Evolutionary conservation across 1,140 invertebrate species (phyloP).

Genomic region (Calosoma granatense): DNA sequence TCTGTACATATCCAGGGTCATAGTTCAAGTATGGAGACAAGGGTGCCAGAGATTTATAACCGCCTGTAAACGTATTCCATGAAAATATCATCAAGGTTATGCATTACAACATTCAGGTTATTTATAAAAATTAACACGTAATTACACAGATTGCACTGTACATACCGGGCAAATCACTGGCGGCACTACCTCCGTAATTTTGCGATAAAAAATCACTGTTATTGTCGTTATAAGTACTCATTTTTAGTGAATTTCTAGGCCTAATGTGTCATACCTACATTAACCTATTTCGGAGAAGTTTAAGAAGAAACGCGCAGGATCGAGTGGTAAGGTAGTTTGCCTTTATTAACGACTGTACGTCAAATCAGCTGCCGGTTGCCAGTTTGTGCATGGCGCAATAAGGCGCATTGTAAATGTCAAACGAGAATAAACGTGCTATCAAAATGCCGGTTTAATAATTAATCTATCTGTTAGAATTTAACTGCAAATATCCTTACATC

Average conservation of each 20-base stretch:
- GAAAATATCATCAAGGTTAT: neutral
- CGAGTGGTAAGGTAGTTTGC: too few species aligned
- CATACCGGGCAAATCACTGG: constrained; percentile 19
- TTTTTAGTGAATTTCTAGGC: neutral
- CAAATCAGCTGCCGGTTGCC: too few species aligned
- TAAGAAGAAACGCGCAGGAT: too few species aligned
- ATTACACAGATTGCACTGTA: constrained; percentile 13
- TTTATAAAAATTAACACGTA: constrained; percentile 12
- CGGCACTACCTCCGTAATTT: constrained; percentile 16
- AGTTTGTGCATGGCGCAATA: too few species aligned
- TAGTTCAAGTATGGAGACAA: constrained; percentile 89
- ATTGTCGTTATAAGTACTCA: constrained; percentile 17
- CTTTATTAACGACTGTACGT: too few species aligned
- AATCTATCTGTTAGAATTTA: too few species aligned
- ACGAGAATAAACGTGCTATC: too few species aligned
- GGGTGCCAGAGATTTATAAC: constrained; percentile 30
- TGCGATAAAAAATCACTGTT: constrained; percentile 21
- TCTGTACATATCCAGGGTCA: constrained; percentile 72
- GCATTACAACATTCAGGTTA: neutral
- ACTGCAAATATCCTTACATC: neutral
- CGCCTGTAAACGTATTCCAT: constrained; percentile 19
- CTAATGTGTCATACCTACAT: neutral
- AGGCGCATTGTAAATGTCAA: too few species aligned
- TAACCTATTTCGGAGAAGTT: neutral
- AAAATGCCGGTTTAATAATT: constrained; percentile 1